Conservation (phyloP, 1,140 invertebrate genomes). For the Zaprionus tsacasi region DNA sequence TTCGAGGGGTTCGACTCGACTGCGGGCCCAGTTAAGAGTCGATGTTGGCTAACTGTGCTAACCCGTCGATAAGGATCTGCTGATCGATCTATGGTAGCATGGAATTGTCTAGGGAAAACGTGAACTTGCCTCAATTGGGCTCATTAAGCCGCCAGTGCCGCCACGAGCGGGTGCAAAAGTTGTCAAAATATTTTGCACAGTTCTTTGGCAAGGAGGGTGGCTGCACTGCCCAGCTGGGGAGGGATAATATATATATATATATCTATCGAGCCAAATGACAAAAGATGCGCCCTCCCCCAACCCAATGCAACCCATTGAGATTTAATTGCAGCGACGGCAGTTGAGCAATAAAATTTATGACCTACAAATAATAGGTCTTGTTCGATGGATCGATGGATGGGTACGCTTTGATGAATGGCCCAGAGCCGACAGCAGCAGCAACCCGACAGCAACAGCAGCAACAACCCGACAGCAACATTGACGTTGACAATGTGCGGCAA, state of each 20-base stretch:
- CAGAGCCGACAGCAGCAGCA: slow-evolving; percentile 31
- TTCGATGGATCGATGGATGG: slow-evolving; percentile 29
- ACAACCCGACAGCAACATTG: slow-evolving; percentile 15
- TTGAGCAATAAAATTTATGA: slow-evolving; percentile 84
- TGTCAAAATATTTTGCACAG: slow-evolving; percentile 70
- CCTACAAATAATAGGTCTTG: slow-evolving; percentile 83
- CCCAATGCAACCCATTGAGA: slow-evolving; percentile 64
- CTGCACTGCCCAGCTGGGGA: no score
- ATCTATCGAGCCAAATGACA: slow-evolving; percentile 52
- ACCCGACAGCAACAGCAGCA: slow-evolving; percentile 30
- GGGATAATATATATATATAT: neutral
- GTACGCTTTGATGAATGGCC: slow-evolving; percentile 68
- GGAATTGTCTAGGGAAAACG: slow-evolving; percentile 24
- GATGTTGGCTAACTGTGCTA: neutral
- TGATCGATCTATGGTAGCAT: slow-evolving; percentile 14
- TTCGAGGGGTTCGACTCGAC: neutral
- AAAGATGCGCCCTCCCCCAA: slow-evolving; percentile 35
- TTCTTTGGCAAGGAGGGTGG: neutral
- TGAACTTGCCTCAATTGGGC: slow-evolving; percentile 28
- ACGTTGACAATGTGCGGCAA: slow-evolving; percentile 62
- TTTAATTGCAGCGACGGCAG: slow-evolving; percentile 83
- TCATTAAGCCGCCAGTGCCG: slow-evolving; percentile 52
- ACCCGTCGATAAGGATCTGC: slow-evolving; percentile 36
- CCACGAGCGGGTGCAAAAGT: slow-evolving; percentile 23
- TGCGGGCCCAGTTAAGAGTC: slow-evolving; percentile 24